Evolutionary conservation across 2,113 vertebrate genomes (phyloP).

Genomic region (Emydocephalus ijimae): DNA sequence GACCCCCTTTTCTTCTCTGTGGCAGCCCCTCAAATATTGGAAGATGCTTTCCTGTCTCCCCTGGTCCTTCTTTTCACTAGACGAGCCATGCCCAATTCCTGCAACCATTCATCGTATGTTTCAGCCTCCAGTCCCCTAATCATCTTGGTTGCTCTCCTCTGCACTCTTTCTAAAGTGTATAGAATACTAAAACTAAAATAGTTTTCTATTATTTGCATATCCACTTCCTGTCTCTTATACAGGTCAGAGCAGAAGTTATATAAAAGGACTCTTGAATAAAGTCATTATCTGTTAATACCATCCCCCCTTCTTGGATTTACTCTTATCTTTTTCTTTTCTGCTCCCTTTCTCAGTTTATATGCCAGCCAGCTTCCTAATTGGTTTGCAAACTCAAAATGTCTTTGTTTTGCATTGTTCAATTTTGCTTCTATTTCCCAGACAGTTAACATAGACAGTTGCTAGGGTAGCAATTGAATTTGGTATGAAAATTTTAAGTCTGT

Average conservation of each 20-base stretch:
- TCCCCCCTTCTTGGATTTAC: not conserved
- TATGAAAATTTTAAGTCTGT: not conserved
- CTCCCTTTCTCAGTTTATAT: not conserved
- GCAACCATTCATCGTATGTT: too few species aligned
- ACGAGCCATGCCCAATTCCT: too few species aligned
- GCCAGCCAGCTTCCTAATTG: not conserved
- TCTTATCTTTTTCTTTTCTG: not conserved
- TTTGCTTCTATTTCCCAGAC: not conserved
- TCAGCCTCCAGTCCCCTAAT: too few species aligned
- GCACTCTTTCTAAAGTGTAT: too few species aligned
- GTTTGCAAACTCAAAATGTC: not conserved
- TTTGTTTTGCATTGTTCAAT: not conserved
- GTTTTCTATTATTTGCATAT: not conserved
- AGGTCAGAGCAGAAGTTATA: not conserved
- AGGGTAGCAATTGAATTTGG: not conserved
- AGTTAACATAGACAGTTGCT: not conserved
- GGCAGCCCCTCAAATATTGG: too few species aligned
- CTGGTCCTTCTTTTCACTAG: too few species aligned
- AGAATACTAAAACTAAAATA: not conserved
- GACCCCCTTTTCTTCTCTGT: too few species aligned
- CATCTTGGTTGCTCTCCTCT: too few species aligned
- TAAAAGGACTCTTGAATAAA: not conserved
- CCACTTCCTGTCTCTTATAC: not conserved
- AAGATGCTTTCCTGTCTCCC: too few species aligned
- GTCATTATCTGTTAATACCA: not conserved